Base-by-base conservation (phyloP, 2,113 vertebrate species). In the Rhinolophus sinicus region DNA sequence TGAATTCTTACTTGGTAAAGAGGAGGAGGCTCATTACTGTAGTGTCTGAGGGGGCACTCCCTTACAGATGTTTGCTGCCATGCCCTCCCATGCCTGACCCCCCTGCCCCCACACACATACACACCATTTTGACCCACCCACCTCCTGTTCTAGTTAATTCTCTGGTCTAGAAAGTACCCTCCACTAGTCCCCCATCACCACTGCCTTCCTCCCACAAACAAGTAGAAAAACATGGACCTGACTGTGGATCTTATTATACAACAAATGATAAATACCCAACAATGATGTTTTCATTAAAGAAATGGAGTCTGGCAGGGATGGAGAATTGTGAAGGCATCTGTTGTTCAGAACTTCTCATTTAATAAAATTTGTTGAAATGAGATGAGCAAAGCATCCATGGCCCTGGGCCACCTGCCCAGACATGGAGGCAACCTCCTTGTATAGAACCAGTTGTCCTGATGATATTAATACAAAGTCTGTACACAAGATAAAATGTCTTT, bases 231-330 rank as follows among this genome's bases (percentile, higher is more conserved):
- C n/a, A 21, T 13, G 26, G 76, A 60, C 87, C 58, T 70, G 94
- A 87, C 69, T 94, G 50, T 47, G 26, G 90, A 44, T 86, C 60
- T 83, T 44, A 56, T 84, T 78, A 54, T 54, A 35, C 6, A 16
- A 60, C 72, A 56, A 69, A 89, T 84, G 82, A 88, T 84, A 65
- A 73, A 88, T 84, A 50, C 78, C 69, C 82, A 80, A 35, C 76
- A 80, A 8, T 62, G 94, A 70, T 94, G 85, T 94, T 90, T 94
- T 93, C 73, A 84, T 96, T 92, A 90, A 81, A 90, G 93, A 89
- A 56, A 77, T 69, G 95, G 83, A 65, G 52, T 70, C 84, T 82
- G 81, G 77, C 73, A 82, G 60, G n/a, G 26, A 21, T 60, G n/a
- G 81, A 84, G 60, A 75, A 50, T 84, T 62, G 86, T 26, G 10